Evolutionary conservation across 2,888 invertebrate genomes (phyloP).

Genomic region (Chaetoderma sp.): DNA sequence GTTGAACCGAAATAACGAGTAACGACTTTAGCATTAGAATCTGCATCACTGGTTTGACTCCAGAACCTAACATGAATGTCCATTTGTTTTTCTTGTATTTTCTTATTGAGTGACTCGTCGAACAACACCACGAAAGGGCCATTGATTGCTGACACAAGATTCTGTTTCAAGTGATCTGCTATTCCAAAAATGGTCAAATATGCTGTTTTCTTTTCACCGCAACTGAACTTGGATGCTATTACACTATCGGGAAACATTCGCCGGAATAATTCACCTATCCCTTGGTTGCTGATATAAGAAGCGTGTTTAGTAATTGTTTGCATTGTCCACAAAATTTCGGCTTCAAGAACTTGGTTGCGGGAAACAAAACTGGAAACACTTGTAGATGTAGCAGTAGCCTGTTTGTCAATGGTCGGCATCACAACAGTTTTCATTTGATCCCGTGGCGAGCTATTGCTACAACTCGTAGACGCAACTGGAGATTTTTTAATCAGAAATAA

Average conservation of each 20-base stretch:
- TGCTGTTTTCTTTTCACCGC: slow-evolving; percentile 22
- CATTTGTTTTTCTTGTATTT: slow-evolving; percentile 42
- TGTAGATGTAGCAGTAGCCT: too few species aligned
- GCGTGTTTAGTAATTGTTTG: slow-evolving; percentile 18
- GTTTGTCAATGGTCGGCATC: too few species aligned
- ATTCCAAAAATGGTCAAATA: slow-evolving; percentile 32
- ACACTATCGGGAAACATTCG: slow-evolving; percentile 37
- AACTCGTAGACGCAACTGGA: too few species aligned
- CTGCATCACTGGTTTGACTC: too few species aligned
- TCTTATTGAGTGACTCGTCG: slow-evolving; percentile 40
- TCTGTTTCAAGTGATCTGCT: slow-evolving; percentile 33
- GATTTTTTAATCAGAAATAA: too few species aligned
- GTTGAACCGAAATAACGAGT: slow-evolving; percentile 47
- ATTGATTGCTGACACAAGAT: slow-evolving; percentile 12
- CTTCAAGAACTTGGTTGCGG: slow-evolving; percentile 19
- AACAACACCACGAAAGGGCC: slow-evolving; percentile 32
- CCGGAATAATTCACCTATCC: slow-evolving; percentile 24
- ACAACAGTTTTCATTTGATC: too few species aligned
- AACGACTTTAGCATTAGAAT: slow-evolving; percentile 30
- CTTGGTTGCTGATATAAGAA: slow-evolving; percentile 28
- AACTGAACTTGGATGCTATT: slow-evolving; percentile 24
- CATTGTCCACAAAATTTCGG: slow-evolving; percentile 37
- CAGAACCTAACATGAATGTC: slow-evolving; percentile 48
- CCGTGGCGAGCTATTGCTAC: too few species aligned
- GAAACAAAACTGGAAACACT: too few species aligned